Evolutionary conservation across 1,140 invertebrate genomes (phyloP).

Genomic region (Oscheius sp.): DNA sequence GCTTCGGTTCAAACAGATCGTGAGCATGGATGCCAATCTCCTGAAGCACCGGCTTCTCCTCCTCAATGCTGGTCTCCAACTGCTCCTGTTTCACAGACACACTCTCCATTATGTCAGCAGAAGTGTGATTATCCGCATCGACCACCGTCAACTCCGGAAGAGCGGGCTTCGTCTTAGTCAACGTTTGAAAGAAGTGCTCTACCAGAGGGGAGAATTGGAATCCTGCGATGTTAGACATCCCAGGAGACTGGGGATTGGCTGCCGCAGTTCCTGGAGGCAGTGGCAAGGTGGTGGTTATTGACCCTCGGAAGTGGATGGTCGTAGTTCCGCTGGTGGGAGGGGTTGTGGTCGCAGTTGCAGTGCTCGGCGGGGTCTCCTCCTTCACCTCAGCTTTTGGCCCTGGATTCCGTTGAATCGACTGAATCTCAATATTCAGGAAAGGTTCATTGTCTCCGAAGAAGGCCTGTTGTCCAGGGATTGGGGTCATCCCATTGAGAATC

Average conservation of each 20-base stretch:
- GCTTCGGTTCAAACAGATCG: slow-evolving; percentile 44
- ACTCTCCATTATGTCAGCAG: slow-evolving; percentile 3
- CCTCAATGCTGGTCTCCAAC: too few relatives aligned
- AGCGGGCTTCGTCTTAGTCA: slow-evolving; percentile 11
- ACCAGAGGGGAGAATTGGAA: slow-evolving; percentile 60
- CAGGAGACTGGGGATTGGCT: slow-evolving; percentile 11
- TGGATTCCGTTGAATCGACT: background rate
- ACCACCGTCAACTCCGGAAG: slow-evolving; percentile 15
- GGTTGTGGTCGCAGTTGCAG: background rate
- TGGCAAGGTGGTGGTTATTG: slow-evolving; percentile 1
- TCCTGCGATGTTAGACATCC: slow-evolving; percentile 50
- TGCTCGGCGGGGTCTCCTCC: slow-evolving; percentile 20
- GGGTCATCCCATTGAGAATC: slow-evolving; percentile 18
- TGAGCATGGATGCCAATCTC: background rate
- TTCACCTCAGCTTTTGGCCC: background rate
- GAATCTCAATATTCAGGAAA: slow-evolving; percentile 21
- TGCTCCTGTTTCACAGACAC: background rate
- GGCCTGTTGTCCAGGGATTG: slow-evolving; percentile 47
- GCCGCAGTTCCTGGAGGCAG: background rate
- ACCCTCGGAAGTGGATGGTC: slow-evolving; percentile 3
- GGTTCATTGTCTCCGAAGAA: slow-evolving; percentile 61
- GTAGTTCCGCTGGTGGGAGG: background rate
- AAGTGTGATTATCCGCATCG: slow-evolving; percentile 24
- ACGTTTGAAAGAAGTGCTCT: slow-evolving; percentile 43
- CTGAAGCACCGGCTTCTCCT: background rate